phyloP scores from a whole-genome alignment of 2,888 invertebrate genomes.

The Caradrina clavipalpis region DNA sequence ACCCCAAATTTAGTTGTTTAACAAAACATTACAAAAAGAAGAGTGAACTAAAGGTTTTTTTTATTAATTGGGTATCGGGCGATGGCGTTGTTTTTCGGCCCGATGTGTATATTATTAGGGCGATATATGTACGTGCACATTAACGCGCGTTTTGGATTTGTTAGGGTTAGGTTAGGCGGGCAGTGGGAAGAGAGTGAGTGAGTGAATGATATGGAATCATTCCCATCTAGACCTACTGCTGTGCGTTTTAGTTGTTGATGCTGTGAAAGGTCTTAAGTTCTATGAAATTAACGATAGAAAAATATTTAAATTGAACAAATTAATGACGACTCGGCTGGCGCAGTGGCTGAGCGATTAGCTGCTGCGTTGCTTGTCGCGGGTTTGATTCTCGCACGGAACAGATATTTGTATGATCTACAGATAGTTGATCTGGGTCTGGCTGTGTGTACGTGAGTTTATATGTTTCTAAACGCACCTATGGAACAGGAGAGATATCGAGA shows the following conservation, averaged over 20 bases:
- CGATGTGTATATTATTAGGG: slow-evolving; percentile 76
- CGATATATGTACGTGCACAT: slow-evolving; percentile 73
- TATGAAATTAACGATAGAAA: not conserved
- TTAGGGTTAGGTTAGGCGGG: slow-evolving; percentile 68
- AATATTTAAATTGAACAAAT: not conserved
- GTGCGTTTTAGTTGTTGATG: not conserved
- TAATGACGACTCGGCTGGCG: too few relatives aligned
- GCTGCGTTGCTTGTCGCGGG: too few relatives aligned
- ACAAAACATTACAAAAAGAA: slow-evolving; percentile 86
- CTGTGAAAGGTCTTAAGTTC: not conserved
- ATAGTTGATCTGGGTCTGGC: too few relatives aligned
- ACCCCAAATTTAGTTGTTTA: slow-evolving; percentile 89
- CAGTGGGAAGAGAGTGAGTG: slow-evolving; percentile 61
- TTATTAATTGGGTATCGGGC: slow-evolving; percentile 86
- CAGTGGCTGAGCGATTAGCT: too few relatives aligned
- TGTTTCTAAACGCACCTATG: too few relatives aligned
- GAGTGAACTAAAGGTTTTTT: slow-evolving; percentile 66
- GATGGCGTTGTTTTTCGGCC: slow-evolving; percentile 74
- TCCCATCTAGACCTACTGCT: not conserved
- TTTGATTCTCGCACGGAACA: too few relatives aligned
- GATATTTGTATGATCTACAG: too few relatives aligned
- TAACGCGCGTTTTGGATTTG: slow-evolving; percentile 78
- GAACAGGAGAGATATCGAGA: too few relatives aligned
- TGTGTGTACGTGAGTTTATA: too few relatives aligned
- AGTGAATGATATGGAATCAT: slow-evolving; percentile 35